Evolutionary conservation across 2,797 vertebrate species (phyloP), one percentile per base, ranked within the genome.

Genomic region (Pagetopsis macropterus): DNA sequence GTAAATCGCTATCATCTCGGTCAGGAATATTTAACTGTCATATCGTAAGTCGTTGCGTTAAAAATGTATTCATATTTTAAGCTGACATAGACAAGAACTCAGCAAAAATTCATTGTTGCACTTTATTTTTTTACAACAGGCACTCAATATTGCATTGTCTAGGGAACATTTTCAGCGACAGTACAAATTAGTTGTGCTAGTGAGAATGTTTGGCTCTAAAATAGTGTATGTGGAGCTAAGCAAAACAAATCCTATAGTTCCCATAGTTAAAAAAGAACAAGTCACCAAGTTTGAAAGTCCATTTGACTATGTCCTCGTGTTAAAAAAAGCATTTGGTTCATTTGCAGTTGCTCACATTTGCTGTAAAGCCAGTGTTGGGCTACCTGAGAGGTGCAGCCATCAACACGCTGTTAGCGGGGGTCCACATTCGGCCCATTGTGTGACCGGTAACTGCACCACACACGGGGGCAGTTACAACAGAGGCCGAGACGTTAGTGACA

Each of bases 381-480:
- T 75, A 62, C 65, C 75, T 70, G 65, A 87, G 84, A 74, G 83
- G 80, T 76, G 41, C 21, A 81, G 49, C 54, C 67, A 68, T 81
- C 68, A 72, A 31, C 65, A 27, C 17, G 1, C 17, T 3, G 63
- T 68, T 65, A 56, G 78, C 11, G 41, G 70, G 73, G 64, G 66
- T 19, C 67, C 43, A 13, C 77, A 83, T 90, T 88, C 88, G 82
- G 72, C 79, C 87, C 79, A 88, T 80, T 88, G 78, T 16, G 57
- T 82, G 86, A 91, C 85, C 89, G 85, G 86, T 85, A 82, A 87
- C 63, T 85, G 86, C 88, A 87, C 86, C 76, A 54, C 50, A 33
- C 14, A 61, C 55, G 57, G 56, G 51, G 58, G 70, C 56, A 21
- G 76, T 63, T 68, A 82, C 81, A 76, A 72, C 55, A 70, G 70